Evolutionary conservation across 2,113 vertebrate genomes (phyloP).

Genomic region (Heloderma charlesbogerti): DNA sequence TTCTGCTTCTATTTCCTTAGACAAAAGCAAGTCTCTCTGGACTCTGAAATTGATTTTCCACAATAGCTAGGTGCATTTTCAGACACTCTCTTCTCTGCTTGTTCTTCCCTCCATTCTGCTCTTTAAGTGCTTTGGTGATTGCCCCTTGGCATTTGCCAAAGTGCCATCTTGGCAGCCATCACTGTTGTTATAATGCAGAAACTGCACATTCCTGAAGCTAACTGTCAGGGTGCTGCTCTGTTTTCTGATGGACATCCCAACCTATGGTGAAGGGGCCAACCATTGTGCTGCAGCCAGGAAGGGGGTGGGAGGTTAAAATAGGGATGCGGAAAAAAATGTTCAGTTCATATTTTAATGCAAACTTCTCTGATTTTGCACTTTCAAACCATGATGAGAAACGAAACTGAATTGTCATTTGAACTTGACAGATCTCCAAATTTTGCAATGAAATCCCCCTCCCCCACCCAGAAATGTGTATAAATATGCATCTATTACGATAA

Average conservation of each 20-base stretch:
- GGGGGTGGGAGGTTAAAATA: no score
- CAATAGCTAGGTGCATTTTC: background rate
- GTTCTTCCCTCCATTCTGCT: no score
- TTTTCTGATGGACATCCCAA: background rate
- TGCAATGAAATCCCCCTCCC: no score
- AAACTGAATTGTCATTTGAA: background rate
- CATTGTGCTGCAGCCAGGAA: background rate
- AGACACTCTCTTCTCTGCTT: background rate
- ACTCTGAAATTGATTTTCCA: background rate
- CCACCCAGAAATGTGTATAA: no score
- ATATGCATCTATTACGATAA: no score
- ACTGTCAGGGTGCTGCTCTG: background rate
- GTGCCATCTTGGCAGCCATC: no score
- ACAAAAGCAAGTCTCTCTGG: background rate
- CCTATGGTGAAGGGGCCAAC: background rate
- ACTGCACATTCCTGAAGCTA: background rate
- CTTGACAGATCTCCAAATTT: background rate
- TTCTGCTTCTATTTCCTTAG: background rate
- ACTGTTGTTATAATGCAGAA: background rate
- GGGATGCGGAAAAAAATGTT: no score
- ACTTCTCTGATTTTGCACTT: no score
- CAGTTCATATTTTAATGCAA: no score
- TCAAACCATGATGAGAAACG: no score
- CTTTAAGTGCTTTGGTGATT: background rate
- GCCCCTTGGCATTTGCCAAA: no score